These are phyloP conservation scores for Gerris lacustris DNA, from an alignment of 2,888 invertebrate genomes.

Conservation along the genomic window DNA sequence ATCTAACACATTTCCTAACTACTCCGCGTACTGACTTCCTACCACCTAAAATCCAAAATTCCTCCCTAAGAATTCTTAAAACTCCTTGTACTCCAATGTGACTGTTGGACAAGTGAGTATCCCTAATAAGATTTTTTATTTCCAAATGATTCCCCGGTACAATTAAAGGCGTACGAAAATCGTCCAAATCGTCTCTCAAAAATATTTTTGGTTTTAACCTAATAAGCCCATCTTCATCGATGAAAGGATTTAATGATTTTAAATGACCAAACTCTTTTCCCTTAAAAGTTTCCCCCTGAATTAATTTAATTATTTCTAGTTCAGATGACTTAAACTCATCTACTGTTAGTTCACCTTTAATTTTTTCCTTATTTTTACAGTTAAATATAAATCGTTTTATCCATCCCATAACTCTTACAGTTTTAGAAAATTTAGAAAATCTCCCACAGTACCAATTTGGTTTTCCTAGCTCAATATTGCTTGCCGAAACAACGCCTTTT, in stretches of 20 bases:
- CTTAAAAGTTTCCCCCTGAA: slow-evolving; percentile 9
- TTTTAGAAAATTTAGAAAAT: slow-evolving; percentile 10
- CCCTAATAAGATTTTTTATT: slow-evolving; percentile 13
- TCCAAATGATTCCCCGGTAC: slow-evolving; percentile 17
- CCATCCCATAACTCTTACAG: slow-evolving; percentile 16
- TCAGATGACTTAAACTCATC: slow-evolving; percentile 4
- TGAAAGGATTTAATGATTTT: not conserved
- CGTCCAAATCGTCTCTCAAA: slow-evolving; percentile 16
- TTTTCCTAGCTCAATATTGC: too few species aligned
- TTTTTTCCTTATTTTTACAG: slow-evolving; percentile 15
- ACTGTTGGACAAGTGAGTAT: not conserved
- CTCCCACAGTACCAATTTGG: not conserved
- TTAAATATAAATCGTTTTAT: slow-evolving; percentile 15
- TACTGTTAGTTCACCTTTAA: slow-evolving; percentile 20
- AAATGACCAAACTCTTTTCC: not conserved
- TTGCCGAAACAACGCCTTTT: too few species aligned
- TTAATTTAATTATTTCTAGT: not conserved
- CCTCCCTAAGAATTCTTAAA: slow-evolving; percentile 13
- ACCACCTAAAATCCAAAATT: slow-evolving; percentile 17
- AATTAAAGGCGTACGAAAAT: slow-evolving; percentile 18
- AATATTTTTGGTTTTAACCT: slow-evolving; percentile 16
- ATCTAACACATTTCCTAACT: slow-evolving; percentile 18
- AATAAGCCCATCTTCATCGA: slow-evolving; percentile 13
- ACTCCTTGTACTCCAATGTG: slow-evolving; percentile 14
- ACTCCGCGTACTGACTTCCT: slow-evolving; percentile 1